These are phyloP conservation scores for Trematocara nigrifrons DNA, from an alignment of 2,113 vertebrate species.

Conservation along the genomic window DNA sequence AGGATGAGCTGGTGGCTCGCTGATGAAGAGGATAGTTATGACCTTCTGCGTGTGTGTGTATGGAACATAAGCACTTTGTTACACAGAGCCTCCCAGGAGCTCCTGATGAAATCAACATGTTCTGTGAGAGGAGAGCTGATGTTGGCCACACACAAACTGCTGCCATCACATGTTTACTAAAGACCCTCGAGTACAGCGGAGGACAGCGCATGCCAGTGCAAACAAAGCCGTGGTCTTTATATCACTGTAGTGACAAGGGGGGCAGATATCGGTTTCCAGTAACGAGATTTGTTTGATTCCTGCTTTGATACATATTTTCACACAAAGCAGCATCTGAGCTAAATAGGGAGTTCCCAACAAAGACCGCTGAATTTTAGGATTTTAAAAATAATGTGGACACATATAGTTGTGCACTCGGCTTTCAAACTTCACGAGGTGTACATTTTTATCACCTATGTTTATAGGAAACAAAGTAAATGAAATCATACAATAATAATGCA, in stretches of 20 bases:
- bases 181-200: conserved; percentile 5
- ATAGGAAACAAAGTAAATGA: neutral
- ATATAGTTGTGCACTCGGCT: neutral
- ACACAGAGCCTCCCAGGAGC: conserved; percentile 15
- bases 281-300: conserved; percentile 8
- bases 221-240: conserved; percentile 21
- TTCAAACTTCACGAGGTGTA: neutral
- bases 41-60: neutral
- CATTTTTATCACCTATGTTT: neutral
- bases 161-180: conserved; percentile 41
- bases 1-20: neutral
- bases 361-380: neutral
- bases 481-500: neutral
- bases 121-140: conserved; percentile 23
- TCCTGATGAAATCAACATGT: conserved; percentile 49
- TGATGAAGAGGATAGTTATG: neutral
- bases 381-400: neutral
- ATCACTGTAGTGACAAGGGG: conserved; percentile 20
- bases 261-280: conserved; percentile 14
- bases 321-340: neutral
- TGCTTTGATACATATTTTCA: neutral
- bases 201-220: conserved; percentile 11
- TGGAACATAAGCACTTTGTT: conserved; percentile 40
- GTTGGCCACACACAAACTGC: conserved; percentile 27
- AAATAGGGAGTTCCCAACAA: neutral